These are phyloP conservation scores for Phalloptychus januarius DNA, from an alignment of 2,797 vertebrate species.

Conservation along the genomic window DNA sequence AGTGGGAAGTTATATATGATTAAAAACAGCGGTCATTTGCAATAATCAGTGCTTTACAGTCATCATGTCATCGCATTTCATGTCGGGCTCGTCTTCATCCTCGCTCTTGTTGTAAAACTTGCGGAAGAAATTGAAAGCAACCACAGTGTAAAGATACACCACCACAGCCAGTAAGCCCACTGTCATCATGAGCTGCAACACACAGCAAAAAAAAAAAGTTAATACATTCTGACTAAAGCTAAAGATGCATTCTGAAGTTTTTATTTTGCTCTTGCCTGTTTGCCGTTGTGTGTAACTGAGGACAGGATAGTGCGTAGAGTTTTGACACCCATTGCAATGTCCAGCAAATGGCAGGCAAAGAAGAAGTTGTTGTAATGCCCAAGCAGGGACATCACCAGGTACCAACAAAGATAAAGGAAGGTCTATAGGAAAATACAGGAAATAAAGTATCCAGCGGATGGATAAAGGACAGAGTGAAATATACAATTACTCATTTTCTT, in stretches of 20 bases:
- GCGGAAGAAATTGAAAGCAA: slow-evolving; percentile 96
- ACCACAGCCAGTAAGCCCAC: slow-evolving; percentile 92
- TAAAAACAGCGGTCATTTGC: neutral
- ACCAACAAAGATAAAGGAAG: slow-evolving; percentile 95
- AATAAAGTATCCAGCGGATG: neutral
- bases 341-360: slow-evolving; percentile 93
- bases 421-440: slow-evolving; percentile 75
- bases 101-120: slow-evolving; percentile 98
- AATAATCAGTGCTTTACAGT: slow-evolving; percentile 79
- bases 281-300: slow-evolving; percentile 95
- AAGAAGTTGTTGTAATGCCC: slow-evolving; percentile 98
- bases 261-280: slow-evolving; percentile 83
- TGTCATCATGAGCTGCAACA: slow-evolving; percentile 89
- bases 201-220: slow-evolving; percentile 4
- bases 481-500: slow-evolving; percentile 62
- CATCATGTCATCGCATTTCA: slow-evolving; percentile 98
- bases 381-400: slow-evolving; percentile 91
- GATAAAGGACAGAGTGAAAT: neutral
- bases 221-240: slow-evolving; percentile 6
- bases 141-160: slow-evolving; percentile 93
- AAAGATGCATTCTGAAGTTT: neutral
- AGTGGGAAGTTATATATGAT: neutral
- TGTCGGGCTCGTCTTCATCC: slow-evolving; percentile 92
- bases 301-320: slow-evolving; percentile 93
- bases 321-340: slow-evolving; percentile 97